Base-by-base conservation (phyloP, 1,140 invertebrate genomes). In the Drosophila malerkotliana region DNA sequence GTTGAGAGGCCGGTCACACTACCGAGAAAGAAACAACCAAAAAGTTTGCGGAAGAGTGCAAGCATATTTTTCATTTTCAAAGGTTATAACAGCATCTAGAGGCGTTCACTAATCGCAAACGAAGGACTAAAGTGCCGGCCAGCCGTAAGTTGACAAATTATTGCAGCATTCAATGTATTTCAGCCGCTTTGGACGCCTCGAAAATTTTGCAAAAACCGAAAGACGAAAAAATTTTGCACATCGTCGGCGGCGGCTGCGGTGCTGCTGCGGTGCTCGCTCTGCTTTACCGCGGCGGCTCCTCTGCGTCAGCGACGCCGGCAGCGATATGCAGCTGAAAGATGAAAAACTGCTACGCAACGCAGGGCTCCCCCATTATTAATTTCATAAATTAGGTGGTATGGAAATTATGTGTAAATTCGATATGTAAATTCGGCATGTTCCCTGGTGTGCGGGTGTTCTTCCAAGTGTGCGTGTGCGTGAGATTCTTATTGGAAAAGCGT, bases 401-500 rank as follows among this genome's bases (percentile, higher is more conserved):
- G 54, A 61, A 64, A 74, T 78, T 32, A 74, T 74, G 48, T 58
- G 56, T 79, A 87, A 77, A 80, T 85, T 74, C 72, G 58, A 80
- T 77, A 80, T 80, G 72, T 80, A 80, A 77, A 85, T 77, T 85
- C 80, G 67, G 80, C 80, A 84, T 87, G 83, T 62, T 57, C 10
- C 34, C n/a, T 52, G 15, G 60, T 75, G 60, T 79, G 45, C 30
- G 52, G 49, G 30, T 34, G 37, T 67, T 34, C 10, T 10, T 37
- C 3, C 9, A 4, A 4, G 55, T 53, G 53, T 58, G 69, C 61
- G 74, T 77, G 56, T 78, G 66, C 52, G 61, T 78, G 53, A 76
- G 75, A 88, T 88, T 87, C 82, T 82, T 87, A 87, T 87, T 87
- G 82, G 82, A 87, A 87, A 87, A 87, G 82, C 82, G 78, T 87